Base-by-base conservation (phyloP, 2,888 invertebrate species). In the Sabatieria punctata region DNA sequence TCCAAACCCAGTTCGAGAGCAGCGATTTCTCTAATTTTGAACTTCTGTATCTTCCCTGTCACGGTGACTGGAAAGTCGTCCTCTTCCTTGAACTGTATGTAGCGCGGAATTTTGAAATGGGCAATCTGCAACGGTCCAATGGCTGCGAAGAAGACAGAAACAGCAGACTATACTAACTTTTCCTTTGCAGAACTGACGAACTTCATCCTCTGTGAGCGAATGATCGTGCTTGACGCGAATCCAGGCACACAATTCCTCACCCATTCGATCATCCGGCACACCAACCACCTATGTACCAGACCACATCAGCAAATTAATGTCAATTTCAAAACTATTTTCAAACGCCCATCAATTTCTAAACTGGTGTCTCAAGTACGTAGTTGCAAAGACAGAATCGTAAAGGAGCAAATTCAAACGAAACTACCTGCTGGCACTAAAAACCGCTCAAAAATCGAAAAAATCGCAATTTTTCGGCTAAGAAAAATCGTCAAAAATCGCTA, bases 21-120 rank as follows among this genome's bases (percentile, higher is more conserved):
- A 4, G 59, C 55, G 13, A 53, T 47, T 39, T 66, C 61, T 30
- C 64, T 48, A 50, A 69, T 59, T 48, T 60, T 60, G 55, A 50
- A 78, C 65, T 85, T 85, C 62, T 82, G 80, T 49, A 85, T 75
- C 68, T 88, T 88, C 3, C 85, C 85, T 0, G 84, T 82, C 0
- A 74, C 71, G 0, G 86, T 88, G 61, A 79, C 78, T 0, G 86
- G 85, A 65, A 80, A 85, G 1, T 75, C 74, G 42, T 52, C 46
- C 47, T 60, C 57, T 38, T 58, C 57, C 0, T 78, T 73, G 54
- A 79, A 73, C 54, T 74, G 71, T 3, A 85, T 61, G 52, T 80
- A 74, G 40, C 75, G 75, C 0, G 88, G 88, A 38, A 86, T 77
- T 68, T 88, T 88, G 67, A 77, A 86, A 55, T 76, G 74, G 0